Evolutionary conservation across 2,113 vertebrate genomes (phyloP), one percentile per base, ranked within the genome.

Genomic region (Rousettus leschenaultii): DNA sequence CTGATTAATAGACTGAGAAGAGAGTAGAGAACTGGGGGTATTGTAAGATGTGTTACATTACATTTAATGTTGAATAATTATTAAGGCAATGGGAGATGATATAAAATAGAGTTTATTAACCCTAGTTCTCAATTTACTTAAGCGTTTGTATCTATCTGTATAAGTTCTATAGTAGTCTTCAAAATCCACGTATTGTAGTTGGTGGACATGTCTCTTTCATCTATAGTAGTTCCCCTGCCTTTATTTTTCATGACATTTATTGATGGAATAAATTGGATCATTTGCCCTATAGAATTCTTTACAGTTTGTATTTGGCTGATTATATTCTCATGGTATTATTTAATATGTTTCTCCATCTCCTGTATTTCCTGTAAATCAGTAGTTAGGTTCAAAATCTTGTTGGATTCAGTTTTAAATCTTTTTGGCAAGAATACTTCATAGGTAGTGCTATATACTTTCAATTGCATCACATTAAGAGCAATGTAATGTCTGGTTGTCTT

Each of bases 331-430:
- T 83, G 74, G 35, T 57, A 71, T 90, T 95, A 88, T 82, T 92
- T 79, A 95, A 92, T 11, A 71, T 86, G 22, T 87, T 94, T 96
- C 70, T 74, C 24, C 22, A 68, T 88, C 57, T 55, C 7, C 55
- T 95, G 40, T 80, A 11, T 86, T 94, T 97, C 40, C 86, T 83
- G 16, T 86, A 96, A 96, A 59, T 33, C 22, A 94, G 53, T 78
- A 89, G 38, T 71, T 95, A 71, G 15, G 10, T 86, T 71, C 80
- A 96, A 96, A 74, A 65, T 89, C 63, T 84, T 96, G 92, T 40
- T 94, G 79, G 74, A 95, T 97, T 96, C 70, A 92, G 51, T 38
- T 80, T 93, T 86, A 78, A 70, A 66, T 75, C 15, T 26, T 70
- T 65, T 53, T 89, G 70, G 48, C 82, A 84, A 78, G 66, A 91